These are phyloP conservation scores for Zeuzera pyrina DNA, from an alignment of 2,888 invertebrate species.

Conservation along the genomic window DNA sequence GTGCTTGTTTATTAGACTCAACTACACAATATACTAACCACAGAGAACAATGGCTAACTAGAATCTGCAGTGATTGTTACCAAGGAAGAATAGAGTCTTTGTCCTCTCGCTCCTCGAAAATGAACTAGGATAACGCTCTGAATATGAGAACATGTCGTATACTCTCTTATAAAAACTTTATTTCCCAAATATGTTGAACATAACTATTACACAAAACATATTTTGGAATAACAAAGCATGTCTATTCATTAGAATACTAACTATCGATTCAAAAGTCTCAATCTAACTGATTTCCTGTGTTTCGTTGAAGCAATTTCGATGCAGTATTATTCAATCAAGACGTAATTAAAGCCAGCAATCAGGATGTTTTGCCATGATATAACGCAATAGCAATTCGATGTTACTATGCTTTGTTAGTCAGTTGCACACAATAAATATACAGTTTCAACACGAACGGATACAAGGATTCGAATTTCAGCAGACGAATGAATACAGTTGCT, in stretches of 20 bases:
- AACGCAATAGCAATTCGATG: constrained; percentile 6
- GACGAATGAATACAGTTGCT: constrained; percentile 1
- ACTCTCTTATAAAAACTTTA: constrained; percentile 1
- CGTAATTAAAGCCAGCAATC: constrained; percentile 1
- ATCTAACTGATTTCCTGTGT: no score
- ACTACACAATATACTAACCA: no score
- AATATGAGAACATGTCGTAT: constrained; percentile 12
- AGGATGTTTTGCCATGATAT: constrained; percentile 3
- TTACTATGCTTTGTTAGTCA: constrained; percentile 10
- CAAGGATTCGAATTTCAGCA: constrained; percentile 18
- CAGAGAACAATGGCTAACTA: constrained; percentile 52
- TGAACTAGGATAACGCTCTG: constrained; percentile 31
- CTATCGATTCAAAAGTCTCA: no score
- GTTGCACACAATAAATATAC: constrained; percentile 7
- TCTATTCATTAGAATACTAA: no score
- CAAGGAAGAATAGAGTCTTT: constrained; percentile 42
- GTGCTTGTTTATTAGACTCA: no score
- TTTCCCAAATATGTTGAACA: no score
- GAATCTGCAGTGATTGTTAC: constrained; percentile 43
- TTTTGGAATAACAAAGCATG: no score
- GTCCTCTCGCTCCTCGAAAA: constrained; percentile 36
- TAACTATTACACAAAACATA: no score
- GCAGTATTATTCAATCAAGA: constrained; percentile 1
- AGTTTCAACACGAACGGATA: constrained; percentile 16
- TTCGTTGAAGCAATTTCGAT: no score